Base-by-base conservation (phyloP, 1,140 invertebrate species). In the Aphelenchoides avenae region DNA sequence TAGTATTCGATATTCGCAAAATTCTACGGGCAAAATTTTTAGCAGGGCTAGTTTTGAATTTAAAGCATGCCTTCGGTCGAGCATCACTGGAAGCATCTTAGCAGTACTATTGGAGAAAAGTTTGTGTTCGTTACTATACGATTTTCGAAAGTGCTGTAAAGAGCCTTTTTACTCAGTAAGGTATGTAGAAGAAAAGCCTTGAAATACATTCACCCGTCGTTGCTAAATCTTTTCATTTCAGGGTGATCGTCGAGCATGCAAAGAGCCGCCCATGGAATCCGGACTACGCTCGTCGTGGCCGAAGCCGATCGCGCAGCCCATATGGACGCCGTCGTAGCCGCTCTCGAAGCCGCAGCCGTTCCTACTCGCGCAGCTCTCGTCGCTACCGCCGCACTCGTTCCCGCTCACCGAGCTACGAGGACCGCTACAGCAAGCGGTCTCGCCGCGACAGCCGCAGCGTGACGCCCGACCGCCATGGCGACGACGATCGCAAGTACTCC, bases 231-330 rank as follows among this genome's bases (percentile, higher is more conserved):
- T 31, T 18, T 15, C 5, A 18, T 60, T 65, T 46, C 31, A 65
- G 65, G 44, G 65, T 67, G 5, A 31, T 64, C 27, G 65, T 67
- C 27, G 65, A 67, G 41, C 55, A 70, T 18, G 65, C 65, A 18
- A 67, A 66, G 52, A 57, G 65, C 27, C 39, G 46, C 9, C 67
- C 68, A 33, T 46, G 66, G 47, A 56, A 50, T 26, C 42, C 34
- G 20, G 57, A 41, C 7, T 46, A 39, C 22, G 42, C 33, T 0
- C 58, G 49, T 30, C 47, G 62, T 29, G 34, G 29, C 44, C 24
- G 63, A 26, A 26, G 50, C 40, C 31, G 37, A n/a, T 56, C 58
- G 13, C 43, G 57, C 18, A 47, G 57, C 13, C 59, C 27, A 2
- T 42, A 49, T 26, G 27, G 30, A 5, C 50, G 57, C 4, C 29